Evolutionary conservation across 2,888 invertebrate genomes (phyloP).

Genomic region (Sarcophaga caerulescens): DNA sequence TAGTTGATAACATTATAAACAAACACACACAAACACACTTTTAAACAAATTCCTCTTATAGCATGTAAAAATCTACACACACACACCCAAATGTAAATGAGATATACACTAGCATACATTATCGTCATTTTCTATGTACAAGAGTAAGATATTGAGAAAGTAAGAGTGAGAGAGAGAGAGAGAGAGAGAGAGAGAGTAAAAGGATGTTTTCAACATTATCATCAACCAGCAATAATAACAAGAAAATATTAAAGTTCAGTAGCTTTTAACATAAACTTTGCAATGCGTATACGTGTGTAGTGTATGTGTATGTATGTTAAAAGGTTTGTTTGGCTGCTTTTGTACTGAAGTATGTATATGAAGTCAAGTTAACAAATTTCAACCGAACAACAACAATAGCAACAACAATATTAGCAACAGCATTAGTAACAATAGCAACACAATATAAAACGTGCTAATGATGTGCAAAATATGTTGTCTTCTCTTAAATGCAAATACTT

Average conservation of each 20-base stretch:
- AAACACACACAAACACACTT: slow-evolving; percentile 9
- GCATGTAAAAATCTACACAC: not conserved
- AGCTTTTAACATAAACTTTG: slow-evolving; percentile 35
- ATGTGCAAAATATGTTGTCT: slow-evolving; percentile 65
- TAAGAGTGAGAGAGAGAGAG: not conserved
- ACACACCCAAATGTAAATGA: not conserved
- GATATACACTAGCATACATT: not conserved
- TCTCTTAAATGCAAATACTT: slow-evolving; percentile 52
- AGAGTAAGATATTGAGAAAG: not conserved
- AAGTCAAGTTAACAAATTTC: slow-evolving; percentile 28
- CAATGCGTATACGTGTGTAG: not conserved
- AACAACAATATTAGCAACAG: not conserved
- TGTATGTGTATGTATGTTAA: slow-evolving; percentile 2
- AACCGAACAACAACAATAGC: no score
- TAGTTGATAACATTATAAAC: slow-evolving; percentile 28
- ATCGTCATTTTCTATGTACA: not conserved
- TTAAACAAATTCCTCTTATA: not conserved
- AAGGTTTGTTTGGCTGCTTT: no score
- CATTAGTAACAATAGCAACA: slow-evolving; percentile 1
- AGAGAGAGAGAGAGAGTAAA: not conserved
- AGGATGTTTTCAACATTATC: not conserved
- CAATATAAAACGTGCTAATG: slow-evolving; percentile 66
- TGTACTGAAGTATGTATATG: not conserved
- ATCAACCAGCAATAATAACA: slow-evolving; percentile 21
- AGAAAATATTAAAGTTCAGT: slow-evolving; percentile 10